Conservation (phyloP, 2,797 vertebrate species). For the Danionella dracula region DNA sequence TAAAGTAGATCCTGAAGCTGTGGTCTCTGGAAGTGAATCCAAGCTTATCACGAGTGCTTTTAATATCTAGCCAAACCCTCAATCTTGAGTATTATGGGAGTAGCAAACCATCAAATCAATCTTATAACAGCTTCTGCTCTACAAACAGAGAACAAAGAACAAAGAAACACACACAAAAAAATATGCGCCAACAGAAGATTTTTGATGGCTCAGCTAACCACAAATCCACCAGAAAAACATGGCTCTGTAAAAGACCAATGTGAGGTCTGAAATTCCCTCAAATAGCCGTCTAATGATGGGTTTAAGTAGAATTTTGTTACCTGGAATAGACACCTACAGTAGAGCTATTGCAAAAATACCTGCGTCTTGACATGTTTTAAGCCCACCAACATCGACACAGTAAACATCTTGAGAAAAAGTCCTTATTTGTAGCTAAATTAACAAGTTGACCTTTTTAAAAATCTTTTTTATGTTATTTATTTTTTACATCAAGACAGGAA, state of each 20-base stretch:
- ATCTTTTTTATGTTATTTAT: too few species aligned
- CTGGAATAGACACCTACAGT: background rate
- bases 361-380: too few species aligned
- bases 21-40: background rate
- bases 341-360: too few species aligned
- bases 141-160: background rate
- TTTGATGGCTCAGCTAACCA: background rate
- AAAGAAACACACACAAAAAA: too few species aligned
- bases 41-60: background rate
- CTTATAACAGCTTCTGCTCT: background rate
- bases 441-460: too few species aligned
- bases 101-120: background rate
- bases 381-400: too few species aligned
- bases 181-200: background rate
- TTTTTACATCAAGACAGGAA: too few species aligned
- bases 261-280: background rate
- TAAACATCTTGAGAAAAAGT: too few species aligned
- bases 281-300: background rate
- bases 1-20: background rate
- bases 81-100: background rate
- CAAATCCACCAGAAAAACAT: background rate
- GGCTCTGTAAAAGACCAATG: background rate
- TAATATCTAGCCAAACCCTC: constrained; percentile 3
- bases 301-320: background rate
- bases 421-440: too few species aligned